These are phyloP conservation scores for Scolanthus callimorphus DNA, from an alignment of 92 coral and sea anemone genomes.

Conservation along the genomic window DNA sequence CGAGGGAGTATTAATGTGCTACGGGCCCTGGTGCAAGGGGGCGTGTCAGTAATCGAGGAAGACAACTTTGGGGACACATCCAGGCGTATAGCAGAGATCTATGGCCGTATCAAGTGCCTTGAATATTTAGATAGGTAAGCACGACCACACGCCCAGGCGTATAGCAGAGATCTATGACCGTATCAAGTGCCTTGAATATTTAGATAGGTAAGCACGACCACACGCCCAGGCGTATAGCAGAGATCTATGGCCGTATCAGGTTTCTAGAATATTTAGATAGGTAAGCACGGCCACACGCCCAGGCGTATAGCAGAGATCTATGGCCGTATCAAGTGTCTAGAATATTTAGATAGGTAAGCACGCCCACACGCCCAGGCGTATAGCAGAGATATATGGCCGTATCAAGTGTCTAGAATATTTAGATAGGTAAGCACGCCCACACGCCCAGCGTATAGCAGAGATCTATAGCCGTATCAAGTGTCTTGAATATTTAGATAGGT, in stretches of 20 bases:
- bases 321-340: conserved; percentile 46
- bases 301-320: conserved; percentile 71
- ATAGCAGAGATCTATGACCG: conserved; percentile 75
- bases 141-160: conserved; percentile 83
- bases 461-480: too few species aligned
- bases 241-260: conserved; percentile 53
- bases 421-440: too few species aligned
- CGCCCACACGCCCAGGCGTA: too few species aligned
- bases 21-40: conserved; percentile 64
- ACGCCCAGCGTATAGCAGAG: too few species aligned
- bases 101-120: conserved; percentile 50
- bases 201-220: conserved; percentile 77
- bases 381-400: too few species aligned
- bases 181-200: conserved; percentile 31
- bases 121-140: conserved; percentile 59
- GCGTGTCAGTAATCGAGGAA: conserved; percentile 56
- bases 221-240: conserved; percentile 82
- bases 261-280: conserved; percentile 55
- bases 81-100: conserved; percentile 66
- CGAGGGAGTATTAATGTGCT: conserved; percentile 70
- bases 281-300: conserved; percentile 88
- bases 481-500: not conserved
- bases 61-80: conserved; percentile 92
- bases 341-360: conserved; percentile 60
- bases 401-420: too few species aligned